Conservation (phyloP, 1,140 invertebrate species). For the Penaeus indicus region DNA sequence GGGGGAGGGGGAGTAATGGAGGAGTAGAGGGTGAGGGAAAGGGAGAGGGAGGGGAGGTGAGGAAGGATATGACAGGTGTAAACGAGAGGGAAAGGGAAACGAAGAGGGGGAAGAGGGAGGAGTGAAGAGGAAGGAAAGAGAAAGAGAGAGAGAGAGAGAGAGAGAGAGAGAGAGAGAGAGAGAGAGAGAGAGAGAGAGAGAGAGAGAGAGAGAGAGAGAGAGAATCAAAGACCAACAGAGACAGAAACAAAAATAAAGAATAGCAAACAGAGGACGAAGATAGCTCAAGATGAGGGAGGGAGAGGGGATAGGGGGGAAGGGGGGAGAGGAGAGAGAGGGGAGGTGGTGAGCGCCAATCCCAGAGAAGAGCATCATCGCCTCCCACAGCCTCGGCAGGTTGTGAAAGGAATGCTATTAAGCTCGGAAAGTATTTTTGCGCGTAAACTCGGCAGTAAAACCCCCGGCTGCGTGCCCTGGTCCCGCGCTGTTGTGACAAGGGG, state of each 20-base stretch:
- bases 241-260: neutral
- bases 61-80: neutral
- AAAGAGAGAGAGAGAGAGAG: neutral
- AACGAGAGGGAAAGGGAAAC: neutral
- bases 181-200: neutral
- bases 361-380: too few relatives aligned
- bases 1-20: neutral
- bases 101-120: too few relatives aligned
- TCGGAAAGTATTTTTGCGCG: too few relatives aligned
- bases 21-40: too few relatives aligned
- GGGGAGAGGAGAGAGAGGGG: neutral
- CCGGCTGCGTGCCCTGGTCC: too few relatives aligned
- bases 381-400: too few relatives aligned
- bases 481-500: too few relatives aligned
- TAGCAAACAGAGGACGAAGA: neutral
- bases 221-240: neutral
- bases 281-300: neutral
- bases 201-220: neutral
- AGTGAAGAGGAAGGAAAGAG: neutral
- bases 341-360: neutral
- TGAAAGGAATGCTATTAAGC: too few relatives aligned
- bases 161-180: neutral
- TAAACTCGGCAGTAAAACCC: too few relatives aligned
- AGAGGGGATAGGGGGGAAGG: neutral
- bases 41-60: neutral